Evolutionary conservation across 2,113 vertebrate species (phyloP), one percentile per base, ranked within the genome.

Genomic region (Hemichromis elongatus): DNA sequence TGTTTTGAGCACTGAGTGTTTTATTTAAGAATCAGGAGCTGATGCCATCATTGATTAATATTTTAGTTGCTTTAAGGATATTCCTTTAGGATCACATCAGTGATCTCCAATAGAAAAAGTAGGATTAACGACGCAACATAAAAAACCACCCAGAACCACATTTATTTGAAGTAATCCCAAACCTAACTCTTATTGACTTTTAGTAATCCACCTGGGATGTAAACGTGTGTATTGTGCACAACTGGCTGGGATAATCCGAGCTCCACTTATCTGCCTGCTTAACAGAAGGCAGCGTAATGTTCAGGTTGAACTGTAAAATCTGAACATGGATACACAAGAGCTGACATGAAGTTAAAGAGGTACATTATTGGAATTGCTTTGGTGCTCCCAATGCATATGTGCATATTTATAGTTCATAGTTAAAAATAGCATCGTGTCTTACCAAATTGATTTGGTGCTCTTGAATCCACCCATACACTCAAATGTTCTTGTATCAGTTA

Each of bases 201-300:
- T 19, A 59, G 42, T 87, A 56, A 77, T 81, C 63, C 82, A 77
- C 33, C 77, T 80, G 80, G 54, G 50, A 80, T 78, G 47, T 45
- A 84, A 80, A 84, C 82, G 28, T 40, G 63, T 77, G 68, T 50
- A 73, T 81, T 81, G 75, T 88, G 83, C 86, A 77, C 86, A 88
- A 37, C 77, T 88, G 79, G 33, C 59, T 18, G 13, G 30, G 57
- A 83, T 77, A 83, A 85, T 88, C 84, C 33, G 7, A 79, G 57
- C 81, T 56, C n/a, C 66, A 75, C 59, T 63, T 61, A 81, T 86
- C 75, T 26, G 63, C 28, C 57, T 73, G 85, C 59, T 81, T 66
- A 77, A 82, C 40, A 82, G 50, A 83, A 79, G 33, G 24, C 21
- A 45, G 24, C 6, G 1, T 52, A 28, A 30, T 66, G 42, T 70